Percentiles rank a stretch among this genome's conserved stretches.
Evolutionary conservation across 2,888 invertebrate genomes (phyloP).

Genomic region (Rhagonycha fulva): DNA sequence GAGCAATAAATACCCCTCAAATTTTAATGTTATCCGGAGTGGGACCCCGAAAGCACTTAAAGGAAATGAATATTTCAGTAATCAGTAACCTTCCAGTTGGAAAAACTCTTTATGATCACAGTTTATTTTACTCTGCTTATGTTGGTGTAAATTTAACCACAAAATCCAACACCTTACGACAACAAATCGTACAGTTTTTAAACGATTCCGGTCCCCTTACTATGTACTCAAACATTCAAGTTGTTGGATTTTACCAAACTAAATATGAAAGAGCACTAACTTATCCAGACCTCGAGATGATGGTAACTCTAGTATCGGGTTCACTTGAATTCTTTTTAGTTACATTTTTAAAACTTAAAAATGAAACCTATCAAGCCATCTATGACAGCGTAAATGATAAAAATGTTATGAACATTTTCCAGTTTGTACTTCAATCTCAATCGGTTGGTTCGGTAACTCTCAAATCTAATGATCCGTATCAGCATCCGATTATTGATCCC

Average conservation of each 20-base stretch:
- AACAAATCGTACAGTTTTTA: slow-evolving; percentile 54
- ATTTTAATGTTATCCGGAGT: slow-evolving; percentile 69
- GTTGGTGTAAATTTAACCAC: slow-evolving; percentile 61
- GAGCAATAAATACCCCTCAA: slow-evolving; percentile 65
- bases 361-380: background rate
- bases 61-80: slow-evolving; percentile 59
- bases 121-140: slow-evolving; percentile 62
- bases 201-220: background rate
- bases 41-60: slow-evolving; percentile 62
- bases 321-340: background rate
- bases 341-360: background rate
- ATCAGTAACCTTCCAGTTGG: slow-evolving; percentile 71
- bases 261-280: background rate
- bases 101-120: slow-evolving; percentile 74
- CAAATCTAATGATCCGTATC: background rate
- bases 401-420: background rate
- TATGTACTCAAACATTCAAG: background rate
- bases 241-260: background rate
- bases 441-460: background rate
- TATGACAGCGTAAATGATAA: background rate
- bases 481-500: slow-evolving; percentile 71
- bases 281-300: background rate
- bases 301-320: slow-evolving; percentile 36
- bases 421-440: background rate
- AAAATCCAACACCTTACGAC: slow-evolving; percentile 47